Conservation (phyloP, 2,113 vertebrate genomes). For the Capricornis sumatraensis region DNA sequence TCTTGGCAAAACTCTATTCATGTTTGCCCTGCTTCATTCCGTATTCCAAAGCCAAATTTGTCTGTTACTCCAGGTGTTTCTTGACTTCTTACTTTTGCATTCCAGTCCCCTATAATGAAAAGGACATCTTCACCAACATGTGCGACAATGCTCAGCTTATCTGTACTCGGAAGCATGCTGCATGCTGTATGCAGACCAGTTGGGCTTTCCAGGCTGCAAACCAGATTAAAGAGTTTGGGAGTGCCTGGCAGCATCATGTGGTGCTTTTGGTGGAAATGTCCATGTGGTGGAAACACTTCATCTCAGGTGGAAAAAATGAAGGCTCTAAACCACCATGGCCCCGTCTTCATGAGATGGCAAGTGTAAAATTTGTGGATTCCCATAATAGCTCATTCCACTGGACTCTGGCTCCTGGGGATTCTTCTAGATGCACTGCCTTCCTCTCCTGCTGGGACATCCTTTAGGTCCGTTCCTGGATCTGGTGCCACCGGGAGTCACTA, state of each 20-base stretch:
- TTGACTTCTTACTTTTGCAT: too few relatives aligned
- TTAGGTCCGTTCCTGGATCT: background rate
- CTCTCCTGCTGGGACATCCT: background rate
- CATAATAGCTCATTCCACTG: background rate
- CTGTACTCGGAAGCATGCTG: accelerated
- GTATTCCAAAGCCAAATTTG: too few relatives aligned
- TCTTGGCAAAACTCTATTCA: too few relatives aligned
- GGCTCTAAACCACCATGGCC: accelerated
- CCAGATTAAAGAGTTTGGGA: background rate
- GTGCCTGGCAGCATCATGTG: accelerated
- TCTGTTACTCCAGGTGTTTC: too few relatives aligned
- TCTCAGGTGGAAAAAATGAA: background rate
- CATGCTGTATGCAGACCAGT: accelerated
- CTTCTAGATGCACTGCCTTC: background rate
- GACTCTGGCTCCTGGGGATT: background rate
- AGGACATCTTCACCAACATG: background rate
- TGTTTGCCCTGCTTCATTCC: too few relatives aligned
- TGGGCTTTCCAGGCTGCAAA: background rate
- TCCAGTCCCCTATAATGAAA: too few relatives aligned
- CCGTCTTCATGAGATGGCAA: accelerated
- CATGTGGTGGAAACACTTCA: background rate
- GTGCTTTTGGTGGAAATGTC: background rate
- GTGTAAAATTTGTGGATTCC: background rate
- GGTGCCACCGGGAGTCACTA: background rate
- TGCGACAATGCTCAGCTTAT: accelerated